Percentiles rank a stretch among this genome's conserved stretches.
Conservation (phyloP, 1,140 invertebrate species). For the Camponotus vicinus region DNA sequence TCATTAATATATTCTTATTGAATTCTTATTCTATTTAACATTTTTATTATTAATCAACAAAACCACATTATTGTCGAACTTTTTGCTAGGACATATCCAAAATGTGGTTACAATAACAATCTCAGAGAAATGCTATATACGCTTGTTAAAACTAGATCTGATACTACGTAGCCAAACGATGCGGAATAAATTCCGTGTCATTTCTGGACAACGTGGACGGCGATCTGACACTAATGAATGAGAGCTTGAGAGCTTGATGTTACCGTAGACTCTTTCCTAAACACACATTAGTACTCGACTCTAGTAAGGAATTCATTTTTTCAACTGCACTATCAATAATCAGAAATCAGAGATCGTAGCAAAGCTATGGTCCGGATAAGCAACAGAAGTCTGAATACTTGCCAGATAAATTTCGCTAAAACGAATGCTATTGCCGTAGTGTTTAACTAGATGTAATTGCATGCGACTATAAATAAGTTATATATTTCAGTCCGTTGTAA, state of each 20-base stretch:
- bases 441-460: constrained; percentile 38
- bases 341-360: constrained; percentile 8
- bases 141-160: constrained; percentile 76
- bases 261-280: constrained; percentile 2
- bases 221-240: constrained; percentile 53
- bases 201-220: constrained; percentile 27
- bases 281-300: background rate
- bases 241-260: background rate
- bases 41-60: constrained; percentile 21
- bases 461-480: constrained; percentile 19
- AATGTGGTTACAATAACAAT: constrained; percentile 49
- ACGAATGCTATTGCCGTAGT: constrained; percentile 14
- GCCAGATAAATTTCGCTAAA: constrained; percentile 37
- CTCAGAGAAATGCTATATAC: constrained; percentile 40
- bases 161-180: constrained; percentile 69
- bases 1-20: background rate
- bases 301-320: constrained; percentile 23
- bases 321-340: constrained; percentile 6
- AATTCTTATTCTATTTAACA: no score
- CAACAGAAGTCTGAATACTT: constrained; percentile 34
- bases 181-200: constrained; percentile 41
- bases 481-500: constrained; percentile 21
- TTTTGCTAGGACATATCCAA: constrained; percentile 64
- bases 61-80: constrained; percentile 17
- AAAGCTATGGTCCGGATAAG: constrained; percentile 9